These are phyloP conservation scores for Brachynemurus nebulosus DNA, from an alignment of 2,888 invertebrate species.

Conservation along the genomic window DNA sequence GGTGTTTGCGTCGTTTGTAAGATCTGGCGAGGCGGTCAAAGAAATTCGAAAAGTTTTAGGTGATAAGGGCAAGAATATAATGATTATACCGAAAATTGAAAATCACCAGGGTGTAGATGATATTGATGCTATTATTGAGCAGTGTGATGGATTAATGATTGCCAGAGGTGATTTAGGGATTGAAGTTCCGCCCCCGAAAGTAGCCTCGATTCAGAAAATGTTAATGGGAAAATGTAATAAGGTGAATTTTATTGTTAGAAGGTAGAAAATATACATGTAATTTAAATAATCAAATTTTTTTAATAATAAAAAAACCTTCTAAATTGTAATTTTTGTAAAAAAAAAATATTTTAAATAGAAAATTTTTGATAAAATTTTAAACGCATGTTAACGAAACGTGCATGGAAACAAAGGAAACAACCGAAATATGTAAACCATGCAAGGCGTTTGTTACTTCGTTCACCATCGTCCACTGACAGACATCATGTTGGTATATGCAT, in stretches of 20 bases:
- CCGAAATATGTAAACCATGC: too few species aligned
- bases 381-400: too few species aligned
- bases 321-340: too few species aligned
- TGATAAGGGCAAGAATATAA: conserved; percentile 47
- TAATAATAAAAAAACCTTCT: too few species aligned
- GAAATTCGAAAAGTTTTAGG: conserved; percentile 45
- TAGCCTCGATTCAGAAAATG: conserved; percentile 76
- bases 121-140: conserved; percentile 62
- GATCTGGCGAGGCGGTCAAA: conserved; percentile 47
- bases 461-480: too few species aligned
- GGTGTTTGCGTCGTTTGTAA: conserved; percentile 64
- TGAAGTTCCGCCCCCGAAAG: conserved; percentile 76
- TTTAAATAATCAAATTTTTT: too few species aligned
- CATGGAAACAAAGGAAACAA: too few species aligned
- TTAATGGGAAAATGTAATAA: conserved; percentile 74
- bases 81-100: conserved; percentile 67
- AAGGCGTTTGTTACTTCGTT: too few species aligned
- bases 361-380: too few species aligned
- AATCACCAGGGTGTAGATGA: conserved; percentile 62
- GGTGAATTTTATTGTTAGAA: conserved; percentile 24
- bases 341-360: too few species aligned
- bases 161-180: conserved; percentile 75
- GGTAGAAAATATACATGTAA: too few species aligned
- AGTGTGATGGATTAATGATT: conserved; percentile 76
- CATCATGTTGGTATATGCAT: too few species aligned